phyloP scores from a whole-genome alignment of 2,888 invertebrate species.

The Xylocampa areola region DNA sequence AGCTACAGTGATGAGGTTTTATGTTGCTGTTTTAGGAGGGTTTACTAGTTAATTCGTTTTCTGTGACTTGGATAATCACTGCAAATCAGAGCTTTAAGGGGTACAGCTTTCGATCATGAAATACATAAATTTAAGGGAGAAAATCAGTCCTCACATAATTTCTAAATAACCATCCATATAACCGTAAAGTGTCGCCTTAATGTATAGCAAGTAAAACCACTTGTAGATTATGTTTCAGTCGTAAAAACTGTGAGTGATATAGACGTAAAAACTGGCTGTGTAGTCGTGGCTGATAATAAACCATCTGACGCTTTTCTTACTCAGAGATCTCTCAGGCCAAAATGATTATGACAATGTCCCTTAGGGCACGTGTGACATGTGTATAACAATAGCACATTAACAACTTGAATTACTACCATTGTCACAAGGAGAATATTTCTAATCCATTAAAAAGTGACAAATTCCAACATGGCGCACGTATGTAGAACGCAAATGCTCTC shows the following conservation, averaged over 20 bases:
- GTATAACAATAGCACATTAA: too few relatives aligned
- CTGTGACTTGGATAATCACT: constrained; percentile 31
- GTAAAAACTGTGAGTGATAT: too few relatives aligned
- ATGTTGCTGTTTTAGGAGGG: constrained; percentile 14
- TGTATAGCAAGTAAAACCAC: too few relatives aligned
- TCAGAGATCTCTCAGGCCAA: too few relatives aligned
- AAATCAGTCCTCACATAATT: constrained; percentile 3
- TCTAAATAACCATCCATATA: neutral
- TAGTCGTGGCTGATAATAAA: too few relatives aligned
- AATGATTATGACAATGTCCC: too few relatives aligned
- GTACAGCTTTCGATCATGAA: neutral
- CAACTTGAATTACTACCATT: too few relatives aligned
- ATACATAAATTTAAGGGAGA: neutral
- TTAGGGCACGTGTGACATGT: too few relatives aligned
- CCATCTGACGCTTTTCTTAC: too few relatives aligned
- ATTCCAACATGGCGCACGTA: constrained; percentile 53
- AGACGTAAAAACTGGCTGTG: too few relatives aligned
- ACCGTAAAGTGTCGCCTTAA: too few relatives aligned
- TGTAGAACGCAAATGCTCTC: constrained; percentile 78
- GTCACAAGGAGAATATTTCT: constrained; percentile 9
- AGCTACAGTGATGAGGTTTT: constrained; percentile 37
- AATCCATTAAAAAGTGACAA: constrained; percentile 54
- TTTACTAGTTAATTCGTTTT: constrained; percentile 39
- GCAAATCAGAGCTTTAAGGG: neutral
- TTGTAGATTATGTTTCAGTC: too few relatives aligned